Evolutionary conservation across 2,888 invertebrate genomes (phyloP).

Genomic region (Glaucopsyche alexis): DNA sequence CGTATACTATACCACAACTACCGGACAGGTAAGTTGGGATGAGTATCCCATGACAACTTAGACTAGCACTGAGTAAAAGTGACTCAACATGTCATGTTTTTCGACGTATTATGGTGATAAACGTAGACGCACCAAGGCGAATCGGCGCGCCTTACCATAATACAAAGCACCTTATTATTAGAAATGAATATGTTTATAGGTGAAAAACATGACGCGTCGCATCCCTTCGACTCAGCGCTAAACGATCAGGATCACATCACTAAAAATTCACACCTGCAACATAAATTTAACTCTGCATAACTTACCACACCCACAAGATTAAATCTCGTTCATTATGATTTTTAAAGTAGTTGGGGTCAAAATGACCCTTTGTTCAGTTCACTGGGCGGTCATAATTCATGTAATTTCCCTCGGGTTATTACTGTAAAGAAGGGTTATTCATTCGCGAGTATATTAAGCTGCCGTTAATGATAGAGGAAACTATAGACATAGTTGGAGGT

Average conservation of each 20-base stretch:
- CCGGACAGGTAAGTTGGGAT: no score
- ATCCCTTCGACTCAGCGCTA: no score
- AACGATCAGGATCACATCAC: not conserved
- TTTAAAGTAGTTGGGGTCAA: constrained; percentile 10
- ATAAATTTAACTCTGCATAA: not conserved
- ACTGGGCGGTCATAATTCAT: constrained; percentile 15
- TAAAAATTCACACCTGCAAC: not conserved
- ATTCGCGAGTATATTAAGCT: constrained; percentile 1
- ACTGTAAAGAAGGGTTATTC: constrained; percentile 28
- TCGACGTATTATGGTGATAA: no score
- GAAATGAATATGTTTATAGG: no score
- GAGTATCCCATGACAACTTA: no score
- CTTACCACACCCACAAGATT: not conserved
- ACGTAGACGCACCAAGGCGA: no score
- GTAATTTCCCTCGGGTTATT: constrained; percentile 24
- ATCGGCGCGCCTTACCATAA: no score
- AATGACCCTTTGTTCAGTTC: constrained; percentile 21
- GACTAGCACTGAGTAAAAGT: no score
- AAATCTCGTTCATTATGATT: constrained; percentile 13
- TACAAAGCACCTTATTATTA: no score
- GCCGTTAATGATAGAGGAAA: constrained; percentile 9
- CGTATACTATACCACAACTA: no score
- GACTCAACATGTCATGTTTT: no score
- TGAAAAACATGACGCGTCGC: no score
- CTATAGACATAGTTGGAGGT: not conserved